Conservation (phyloP, 2,888 invertebrate species). For the Ochlodes sylvanus region DNA sequence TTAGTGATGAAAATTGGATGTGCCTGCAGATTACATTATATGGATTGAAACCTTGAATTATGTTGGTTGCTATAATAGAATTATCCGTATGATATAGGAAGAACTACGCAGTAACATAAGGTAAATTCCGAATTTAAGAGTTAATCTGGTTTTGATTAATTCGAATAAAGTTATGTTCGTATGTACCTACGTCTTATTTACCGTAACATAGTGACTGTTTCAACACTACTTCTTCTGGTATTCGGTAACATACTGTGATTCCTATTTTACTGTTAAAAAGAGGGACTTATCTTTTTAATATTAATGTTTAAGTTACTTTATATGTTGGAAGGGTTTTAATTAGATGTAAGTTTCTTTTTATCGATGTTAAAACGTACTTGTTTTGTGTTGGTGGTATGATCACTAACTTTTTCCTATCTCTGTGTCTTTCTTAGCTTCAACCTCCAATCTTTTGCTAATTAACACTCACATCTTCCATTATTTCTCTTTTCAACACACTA, state of each 20-base stretch:
- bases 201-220: not conserved
- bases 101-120: not conserved
- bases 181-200: not conserved
- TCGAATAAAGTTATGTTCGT: not conserved
- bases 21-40: not conserved
- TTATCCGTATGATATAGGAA: not conserved
- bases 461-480: constrained; percentile 21
- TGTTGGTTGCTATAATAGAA: not conserved
- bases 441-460: constrained; percentile 36
- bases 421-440: constrained; percentile 39
- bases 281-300: not conserved
- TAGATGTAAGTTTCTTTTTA: constrained; percentile 18
- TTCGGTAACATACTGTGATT: not conserved
- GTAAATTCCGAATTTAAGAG: constrained; percentile 16
- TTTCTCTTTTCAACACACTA: constrained; percentile 23
- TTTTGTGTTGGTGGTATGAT: constrained; percentile 19
- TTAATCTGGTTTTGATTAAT: constrained; percentile 18
- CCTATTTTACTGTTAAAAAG: not conserved
- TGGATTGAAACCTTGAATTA: not conserved
- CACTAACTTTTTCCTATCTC: constrained; percentile 4
- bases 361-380: not conserved
- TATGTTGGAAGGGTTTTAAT: not conserved
- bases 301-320: not conserved
- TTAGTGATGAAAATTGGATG: not conserved
- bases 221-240: constrained; percentile 1